Percentiles rank a stretch among this genome's conserved stretches.
Conservation (phyloP, 2,797 vertebrate genomes). For the Megalops cyprinoides region DNA sequence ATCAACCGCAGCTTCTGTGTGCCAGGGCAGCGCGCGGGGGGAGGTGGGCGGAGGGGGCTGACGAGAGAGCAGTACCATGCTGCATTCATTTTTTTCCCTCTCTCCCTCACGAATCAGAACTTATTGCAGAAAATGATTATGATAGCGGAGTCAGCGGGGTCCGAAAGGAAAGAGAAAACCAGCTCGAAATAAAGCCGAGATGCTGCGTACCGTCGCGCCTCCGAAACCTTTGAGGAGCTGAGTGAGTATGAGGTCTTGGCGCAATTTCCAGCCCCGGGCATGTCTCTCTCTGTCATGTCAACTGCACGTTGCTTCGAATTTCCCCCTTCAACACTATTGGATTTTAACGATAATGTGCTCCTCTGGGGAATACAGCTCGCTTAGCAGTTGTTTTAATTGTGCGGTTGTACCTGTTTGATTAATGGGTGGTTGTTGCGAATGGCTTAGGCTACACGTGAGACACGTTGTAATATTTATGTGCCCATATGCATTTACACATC, state of each 20-base stretch:
- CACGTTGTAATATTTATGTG: background rate
- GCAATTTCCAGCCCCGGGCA: conserved; percentile 12
- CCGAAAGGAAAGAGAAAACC: conserved; percentile 2
- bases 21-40: background rate
- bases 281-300: background rate
- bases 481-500: background rate
- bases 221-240: conserved; percentile 1
- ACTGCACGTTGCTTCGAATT: background rate
- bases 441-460: background rate
- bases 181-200: conserved; percentile 10
- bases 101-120: conserved; percentile 2
- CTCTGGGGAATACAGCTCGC: background rate
- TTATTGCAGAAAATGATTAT: conserved; percentile 10
- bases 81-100: conserved; percentile 5
- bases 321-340: too few species aligned
- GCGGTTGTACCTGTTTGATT: conserved; percentile 20
- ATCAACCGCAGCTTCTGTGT: conserved; percentile 14
- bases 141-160: background rate
- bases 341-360: background rate
- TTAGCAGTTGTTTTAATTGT: background rate
- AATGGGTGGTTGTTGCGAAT: background rate
- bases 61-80: conserved; percentile 1
- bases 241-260: conserved; percentile 14
- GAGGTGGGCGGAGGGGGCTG: background rate
- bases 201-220: conserved; percentile 6